phyloP scores from a whole-genome alignment of 2,888 invertebrate genomes.

The Watsonalla cultraria region DNA sequence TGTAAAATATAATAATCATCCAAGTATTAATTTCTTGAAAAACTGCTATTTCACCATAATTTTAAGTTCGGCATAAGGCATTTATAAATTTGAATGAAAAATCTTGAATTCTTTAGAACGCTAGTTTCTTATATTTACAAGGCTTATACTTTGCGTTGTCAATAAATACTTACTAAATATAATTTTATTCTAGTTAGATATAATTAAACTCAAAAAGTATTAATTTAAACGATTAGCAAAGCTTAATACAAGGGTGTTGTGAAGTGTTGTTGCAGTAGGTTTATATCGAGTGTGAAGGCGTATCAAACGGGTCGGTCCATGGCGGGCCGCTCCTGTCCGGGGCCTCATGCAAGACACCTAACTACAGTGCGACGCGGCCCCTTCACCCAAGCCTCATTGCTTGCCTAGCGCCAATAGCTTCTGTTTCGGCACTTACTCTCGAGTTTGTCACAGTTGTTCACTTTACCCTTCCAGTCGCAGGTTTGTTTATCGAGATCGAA shows the following conservation, averaged over 20 bases:
- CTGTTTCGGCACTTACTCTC: slow-evolving; percentile 91
- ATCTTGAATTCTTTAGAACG: too few species aligned
- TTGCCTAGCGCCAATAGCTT: slow-evolving; percentile 72
- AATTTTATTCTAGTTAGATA: too few species aligned
- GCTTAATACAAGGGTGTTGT: neutral
- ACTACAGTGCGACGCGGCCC: slow-evolving; percentile 76
- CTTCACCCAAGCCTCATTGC: slow-evolving; percentile 75
- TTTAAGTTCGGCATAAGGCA: too few species aligned
- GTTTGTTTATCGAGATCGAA: slow-evolving; percentile 99
- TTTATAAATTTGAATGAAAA: too few species aligned
- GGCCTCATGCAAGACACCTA: slow-evolving; percentile 75
- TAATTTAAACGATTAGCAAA: too few species aligned
- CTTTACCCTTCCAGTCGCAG: slow-evolving; percentile 99
- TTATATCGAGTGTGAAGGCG: slow-evolving; percentile 47
- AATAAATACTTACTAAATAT: too few species aligned
- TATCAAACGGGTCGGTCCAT: slow-evolving; percentile 44
- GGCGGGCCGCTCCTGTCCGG: slow-evolving; percentile 50
- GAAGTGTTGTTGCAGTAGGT: neutral
- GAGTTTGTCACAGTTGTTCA: slow-evolving; percentile 96
- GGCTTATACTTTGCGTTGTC: too few species aligned
- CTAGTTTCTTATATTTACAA: too few species aligned
- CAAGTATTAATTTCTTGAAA: too few species aligned
- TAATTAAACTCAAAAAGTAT: too few species aligned
- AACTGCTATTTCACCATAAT: too few species aligned
- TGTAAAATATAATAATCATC: too few species aligned